Evolutionary conservation across 2,797 vertebrate genomes (phyloP).

Genomic region (Lates japonicus): DNA sequence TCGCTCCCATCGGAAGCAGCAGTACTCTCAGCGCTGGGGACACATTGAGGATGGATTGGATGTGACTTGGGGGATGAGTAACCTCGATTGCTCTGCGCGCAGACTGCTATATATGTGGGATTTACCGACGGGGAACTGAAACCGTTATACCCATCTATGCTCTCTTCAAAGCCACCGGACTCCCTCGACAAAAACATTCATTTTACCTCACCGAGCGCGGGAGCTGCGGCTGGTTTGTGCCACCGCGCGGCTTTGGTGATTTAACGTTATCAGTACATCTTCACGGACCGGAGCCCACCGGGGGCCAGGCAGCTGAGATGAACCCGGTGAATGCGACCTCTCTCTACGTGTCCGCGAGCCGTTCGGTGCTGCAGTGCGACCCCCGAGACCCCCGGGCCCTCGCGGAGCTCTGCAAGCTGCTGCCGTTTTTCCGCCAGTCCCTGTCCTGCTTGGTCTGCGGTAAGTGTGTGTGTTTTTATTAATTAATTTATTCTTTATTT

Average conservation of each 20-base stretch:
- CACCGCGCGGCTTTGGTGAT: slow-evolving; percentile 49
- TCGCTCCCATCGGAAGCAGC: neutral
- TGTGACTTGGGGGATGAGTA: slow-evolving; percentile 62
- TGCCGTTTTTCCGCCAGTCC: slow-evolving; percentile 98
- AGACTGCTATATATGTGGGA: slow-evolving; percentile 51
- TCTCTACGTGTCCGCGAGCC: slow-evolving; percentile 98
- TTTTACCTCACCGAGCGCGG: slow-evolving; percentile 36
- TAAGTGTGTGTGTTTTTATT: slow-evolving; percentile 78
- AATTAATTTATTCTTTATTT: neutral
- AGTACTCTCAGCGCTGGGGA: slow-evolving; percentile 5
- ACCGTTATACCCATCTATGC: slow-evolving; percentile 66
- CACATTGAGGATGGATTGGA: slow-evolving; percentile 62
- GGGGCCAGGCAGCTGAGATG: slow-evolving; percentile 92
- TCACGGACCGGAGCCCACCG: slow-evolving; percentile 59
- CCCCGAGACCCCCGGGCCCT: slow-evolving; percentile 96
- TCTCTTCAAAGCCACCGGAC: slow-evolving; percentile 71
- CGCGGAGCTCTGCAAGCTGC: slow-evolving; percentile 95
- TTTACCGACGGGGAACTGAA: slow-evolving; percentile 56
- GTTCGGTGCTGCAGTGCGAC: slow-evolving; percentile 98
- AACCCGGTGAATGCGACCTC: slow-evolving; percentile 99
- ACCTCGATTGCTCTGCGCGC: slow-evolving; percentile 42
- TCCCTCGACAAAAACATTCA: slow-evolving; percentile 56
- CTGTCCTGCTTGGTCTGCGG: slow-evolving; percentile 97
- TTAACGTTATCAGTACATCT: slow-evolving; percentile 54
- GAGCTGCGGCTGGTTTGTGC: slow-evolving; percentile 45